phyloP scores from a whole-genome alignment of 2,113 vertebrate species.

The Silurus meridionalis region DNA sequence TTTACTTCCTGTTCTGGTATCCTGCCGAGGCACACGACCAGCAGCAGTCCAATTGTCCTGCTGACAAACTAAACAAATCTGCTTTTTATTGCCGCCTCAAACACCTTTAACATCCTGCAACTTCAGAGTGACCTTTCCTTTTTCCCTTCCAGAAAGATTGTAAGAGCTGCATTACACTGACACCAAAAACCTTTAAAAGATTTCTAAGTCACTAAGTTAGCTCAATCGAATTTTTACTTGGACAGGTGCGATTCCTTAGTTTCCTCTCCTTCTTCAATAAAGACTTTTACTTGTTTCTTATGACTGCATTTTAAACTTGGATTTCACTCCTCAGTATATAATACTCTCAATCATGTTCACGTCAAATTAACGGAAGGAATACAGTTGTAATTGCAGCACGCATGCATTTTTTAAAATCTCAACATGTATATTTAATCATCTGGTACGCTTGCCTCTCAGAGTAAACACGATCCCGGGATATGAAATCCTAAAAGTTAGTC shows the following conservation, averaged over 20 bases:
- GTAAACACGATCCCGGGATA: neutral
- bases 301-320: neutral
- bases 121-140: neutral
- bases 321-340: neutral
- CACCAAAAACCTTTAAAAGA: neutral
- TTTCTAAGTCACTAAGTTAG: neutral
- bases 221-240: neutral
- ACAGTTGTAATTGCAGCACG: neutral
- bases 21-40: neutral
- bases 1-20: conserved; percentile 2
- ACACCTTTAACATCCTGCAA: neutral
- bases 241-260: neutral
- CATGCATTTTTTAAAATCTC: neutral
- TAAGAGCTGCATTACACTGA: neutral
- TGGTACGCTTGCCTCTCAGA: neutral
- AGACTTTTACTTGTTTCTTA: neutral
- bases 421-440: neutral
- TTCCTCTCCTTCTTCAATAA: neutral
- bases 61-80: conserved; percentile 2
- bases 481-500: neutral
- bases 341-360: neutral
- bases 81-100: neutral
- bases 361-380: neutral
- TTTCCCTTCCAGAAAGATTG: neutral
- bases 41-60: neutral